These are phyloP conservation scores for Pyralis farinalis DNA, from an alignment of 2,888 invertebrate genomes.

Conservation along the genomic window DNA sequence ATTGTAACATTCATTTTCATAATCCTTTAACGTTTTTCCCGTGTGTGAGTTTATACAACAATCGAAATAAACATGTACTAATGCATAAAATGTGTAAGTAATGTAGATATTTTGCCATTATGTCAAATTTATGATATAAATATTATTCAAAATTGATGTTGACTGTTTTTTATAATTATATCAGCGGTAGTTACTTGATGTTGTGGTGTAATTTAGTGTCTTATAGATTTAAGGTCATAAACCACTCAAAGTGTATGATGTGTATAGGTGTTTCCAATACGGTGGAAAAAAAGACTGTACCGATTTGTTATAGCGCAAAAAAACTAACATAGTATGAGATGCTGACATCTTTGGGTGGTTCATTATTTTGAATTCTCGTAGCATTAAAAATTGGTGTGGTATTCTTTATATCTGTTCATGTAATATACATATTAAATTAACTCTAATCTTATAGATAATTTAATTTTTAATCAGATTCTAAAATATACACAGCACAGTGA, in stretches of 20 bases:
- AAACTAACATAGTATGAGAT: constrained; percentile 22
- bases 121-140: constrained; percentile 72
- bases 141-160: constrained; percentile 81
- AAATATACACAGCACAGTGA: constrained; percentile 65
- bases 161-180: constrained; percentile 81
- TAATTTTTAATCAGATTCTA: constrained; percentile 65
- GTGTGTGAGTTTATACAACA: constrained; percentile 42
- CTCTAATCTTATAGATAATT: constrained; percentile 50
- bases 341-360: constrained; percentile 60
- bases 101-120: constrained; percentile 78
- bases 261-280: not conserved
- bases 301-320: constrained; percentile 9
- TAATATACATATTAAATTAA: constrained; percentile 66
- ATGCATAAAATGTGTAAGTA: constrained; percentile 62
- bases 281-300: not conserved
- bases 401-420: constrained; percentile 73
- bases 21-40: constrained; percentile 40
- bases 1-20: no score
- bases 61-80: constrained; percentile 48
- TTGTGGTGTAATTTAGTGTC: constrained; percentile 82
- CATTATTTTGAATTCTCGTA: constrained; percentile 71
- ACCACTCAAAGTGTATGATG: constrained; percentile 52
- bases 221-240: constrained; percentile 66
- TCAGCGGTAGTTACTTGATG: constrained; percentile 80
- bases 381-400: constrained; percentile 76